Base-by-base conservation (phyloP, 2,113 vertebrate genomes). In the Upupa epops region DNA sequence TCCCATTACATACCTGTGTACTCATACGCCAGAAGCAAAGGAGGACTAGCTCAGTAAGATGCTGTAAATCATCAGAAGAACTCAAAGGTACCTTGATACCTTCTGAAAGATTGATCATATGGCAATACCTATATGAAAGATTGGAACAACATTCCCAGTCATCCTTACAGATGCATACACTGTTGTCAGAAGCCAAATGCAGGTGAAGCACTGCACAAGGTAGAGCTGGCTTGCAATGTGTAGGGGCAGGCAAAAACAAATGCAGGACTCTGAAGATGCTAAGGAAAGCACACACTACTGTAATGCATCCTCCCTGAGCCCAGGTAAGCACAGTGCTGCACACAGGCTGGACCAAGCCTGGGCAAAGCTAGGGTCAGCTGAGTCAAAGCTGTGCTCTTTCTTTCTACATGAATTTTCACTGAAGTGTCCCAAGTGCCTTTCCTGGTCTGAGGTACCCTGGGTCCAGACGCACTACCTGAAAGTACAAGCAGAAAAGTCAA, bases 391-490 rank as follows among this genome's bases (percentile, higher is more conserved):
- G 42, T 28, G 0, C 4, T 18, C 48, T 26, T 19, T 26, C 32
- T 13, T 75, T 72, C 86, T 32, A 10, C 22, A 1, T 18, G 5
- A 18, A 52, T 19, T 64, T 32, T 26, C 6, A 18, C 17, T 4
- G 6, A 28, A 70, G 51, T 4, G 29, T 10, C 29, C 48, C 3
- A 1, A 64, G 37, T 4, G 17, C 13, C 56, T 29, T 46, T n/a
- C 18, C 24, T 5, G 11, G 17, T 31, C 75, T 11, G 19, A 60
- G 55, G 25, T 88, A 17, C 24, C 16, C 17, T 0, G 1, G 3
- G 13, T 42, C 26, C 0, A 0, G 15, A 7, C 0, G 0, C 34
- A 3, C 7, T 1, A 11, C n/a, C n/a, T 65, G 28, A 58, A 36
- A 28, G 55, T 8, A 11, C 20, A 45, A 10, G 15, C 36, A 73